A percentile compares a stretch with the other conserved stretches of the same genome.
These are phyloP conservation scores for Protosalanx chinensis DNA, from an alignment of 2,797 vertebrate species.

Conservation along the genomic window DNA sequence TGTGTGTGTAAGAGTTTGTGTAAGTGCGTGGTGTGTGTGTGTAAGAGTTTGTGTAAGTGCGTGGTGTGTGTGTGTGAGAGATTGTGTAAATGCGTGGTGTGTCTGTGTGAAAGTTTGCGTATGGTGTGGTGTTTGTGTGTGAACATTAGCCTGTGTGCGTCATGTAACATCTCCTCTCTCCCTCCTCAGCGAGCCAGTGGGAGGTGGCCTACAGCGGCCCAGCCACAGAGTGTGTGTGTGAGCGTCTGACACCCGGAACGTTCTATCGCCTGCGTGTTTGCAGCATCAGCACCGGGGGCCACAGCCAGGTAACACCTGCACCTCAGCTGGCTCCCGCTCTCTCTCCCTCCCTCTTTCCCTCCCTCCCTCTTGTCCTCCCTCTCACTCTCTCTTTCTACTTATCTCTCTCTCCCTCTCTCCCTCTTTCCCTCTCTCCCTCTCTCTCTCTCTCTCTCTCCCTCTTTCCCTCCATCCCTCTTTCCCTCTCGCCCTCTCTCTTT, in stretches of 20 bases:
- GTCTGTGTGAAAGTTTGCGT: background rate
- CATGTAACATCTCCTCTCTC: background rate
- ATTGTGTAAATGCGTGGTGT: background rate
- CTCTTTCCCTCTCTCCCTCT: no score
- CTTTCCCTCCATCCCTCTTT: no score
- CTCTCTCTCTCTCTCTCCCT: no score
- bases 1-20: no score
- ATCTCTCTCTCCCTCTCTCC: no score
- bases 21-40: no score
- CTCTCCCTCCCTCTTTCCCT: background rate
- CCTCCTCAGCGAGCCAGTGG: slow-evolving; percentile 82
- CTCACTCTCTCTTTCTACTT: background rate
- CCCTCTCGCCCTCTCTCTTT: background rate
- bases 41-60: no score
- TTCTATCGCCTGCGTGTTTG: slow-evolving; percentile 89
- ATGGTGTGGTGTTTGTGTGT: background rate
- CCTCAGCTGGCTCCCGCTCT: background rate
- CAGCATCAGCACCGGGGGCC: slow-evolving; percentile 93
- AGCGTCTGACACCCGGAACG: slow-evolving; percentile 88
- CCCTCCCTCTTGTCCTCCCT: slow-evolving; percentile 2
- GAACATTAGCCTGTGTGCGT: background rate
- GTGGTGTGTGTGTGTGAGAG: no score
- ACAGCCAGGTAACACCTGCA: slow-evolving; percentile 82
- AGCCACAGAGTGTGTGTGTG: slow-evolving; percentile 83
- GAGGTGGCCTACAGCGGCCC: slow-evolving; percentile 90